Evolutionary conservation across 2,113 vertebrate genomes (phyloP).

Genomic region (Calyptomena viridis): DNA sequence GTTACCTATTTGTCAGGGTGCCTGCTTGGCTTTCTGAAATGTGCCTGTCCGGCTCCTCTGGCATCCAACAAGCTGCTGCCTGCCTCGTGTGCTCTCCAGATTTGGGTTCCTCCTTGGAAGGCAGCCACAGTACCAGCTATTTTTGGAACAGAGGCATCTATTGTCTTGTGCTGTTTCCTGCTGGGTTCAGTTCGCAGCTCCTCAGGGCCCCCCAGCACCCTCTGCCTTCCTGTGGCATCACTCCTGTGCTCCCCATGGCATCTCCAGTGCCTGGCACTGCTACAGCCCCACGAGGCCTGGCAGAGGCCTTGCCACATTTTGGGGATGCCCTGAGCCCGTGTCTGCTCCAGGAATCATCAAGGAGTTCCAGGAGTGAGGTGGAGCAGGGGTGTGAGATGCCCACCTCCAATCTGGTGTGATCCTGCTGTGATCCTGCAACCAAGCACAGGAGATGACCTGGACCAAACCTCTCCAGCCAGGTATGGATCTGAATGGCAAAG

Average conservation of each 20-base stretch:
- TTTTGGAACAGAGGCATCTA: conserved; percentile 23
- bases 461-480: not conserved
- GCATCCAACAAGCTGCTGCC: conserved; percentile 13
- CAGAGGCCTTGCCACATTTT: not conserved
- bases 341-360: not conserved
- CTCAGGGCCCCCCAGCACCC: not conserved
- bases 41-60: not conserved
- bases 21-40: not conserved
- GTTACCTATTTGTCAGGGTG: not conserved
- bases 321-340: not conserved
- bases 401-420: not conserved
- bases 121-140: not conserved
- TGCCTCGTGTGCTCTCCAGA: not conserved
- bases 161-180: not conserved
- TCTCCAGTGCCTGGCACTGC: not conserved
- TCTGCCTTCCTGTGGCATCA: not conserved
- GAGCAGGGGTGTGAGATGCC: not conserved
- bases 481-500: not conserved
- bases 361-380: not conserved
- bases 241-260: not conserved
- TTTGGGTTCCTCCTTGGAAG: conserved; percentile 14
- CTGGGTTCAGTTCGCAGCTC: not conserved
- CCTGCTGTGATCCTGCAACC: not conserved
- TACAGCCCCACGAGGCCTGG: not conserved
- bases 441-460: not conserved